These are phyloP conservation scores for Tanytarsus gracilentus DNA, from an alignment of 2,888 invertebrate genomes.

Conservation along the genomic window DNA sequence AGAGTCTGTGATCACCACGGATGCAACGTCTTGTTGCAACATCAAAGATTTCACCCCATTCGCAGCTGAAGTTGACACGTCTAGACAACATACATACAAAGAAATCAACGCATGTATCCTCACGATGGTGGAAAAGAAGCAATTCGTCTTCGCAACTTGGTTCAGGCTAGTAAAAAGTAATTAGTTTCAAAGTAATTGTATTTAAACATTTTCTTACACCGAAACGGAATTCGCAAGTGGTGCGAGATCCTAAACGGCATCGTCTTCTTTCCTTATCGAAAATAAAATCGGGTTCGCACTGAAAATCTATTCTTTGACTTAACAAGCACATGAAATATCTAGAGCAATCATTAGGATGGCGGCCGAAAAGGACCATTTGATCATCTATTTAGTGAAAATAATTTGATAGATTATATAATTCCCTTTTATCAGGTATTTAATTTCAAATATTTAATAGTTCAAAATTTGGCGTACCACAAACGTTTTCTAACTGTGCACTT, in stretches of 20 bases:
- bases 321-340: constrained; percentile 11
- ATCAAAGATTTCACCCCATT: not conserved
- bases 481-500: too few relatives aligned
- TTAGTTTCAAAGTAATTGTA: too few relatives aligned
- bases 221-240: constrained; percentile 14
- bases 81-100: not conserved
- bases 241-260: not conserved
- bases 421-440: too few relatives aligned
- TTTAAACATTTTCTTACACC: too few relatives aligned
- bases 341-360: not conserved
- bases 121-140: not conserved
- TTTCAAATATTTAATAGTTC: too few relatives aligned
- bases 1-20: not conserved
- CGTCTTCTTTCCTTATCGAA: not conserved
- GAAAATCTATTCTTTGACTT: not conserved
- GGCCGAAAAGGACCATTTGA: not conserved
- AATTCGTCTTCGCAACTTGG: not conserved
- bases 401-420: too few relatives aligned
- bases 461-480: too few relatives aligned
- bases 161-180: too few relatives aligned
- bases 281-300: not conserved
- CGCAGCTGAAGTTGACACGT: not conserved
- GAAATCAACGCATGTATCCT: not conserved
- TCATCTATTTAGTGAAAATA: too few relatives aligned
- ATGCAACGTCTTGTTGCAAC: not conserved